phyloP scores from a whole-genome alignment of 2,113 vertebrate species.

The Rissa tridactyla region DNA sequence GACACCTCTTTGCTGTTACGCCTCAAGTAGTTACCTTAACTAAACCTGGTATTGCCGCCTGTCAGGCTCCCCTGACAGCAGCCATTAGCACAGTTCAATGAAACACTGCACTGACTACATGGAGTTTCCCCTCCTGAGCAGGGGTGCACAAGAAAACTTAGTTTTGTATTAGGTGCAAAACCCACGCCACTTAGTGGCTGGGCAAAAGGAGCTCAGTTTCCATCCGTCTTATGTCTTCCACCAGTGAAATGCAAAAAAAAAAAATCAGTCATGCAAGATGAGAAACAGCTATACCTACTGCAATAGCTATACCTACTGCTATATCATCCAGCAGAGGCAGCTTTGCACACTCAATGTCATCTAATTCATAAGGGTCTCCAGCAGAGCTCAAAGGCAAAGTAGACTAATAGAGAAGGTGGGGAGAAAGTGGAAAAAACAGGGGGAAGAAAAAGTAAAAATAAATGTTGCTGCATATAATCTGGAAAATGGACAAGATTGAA shows the following conservation, averaged over 20 bases:
- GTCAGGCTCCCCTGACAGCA: background rate
- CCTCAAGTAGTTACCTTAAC: background rate
- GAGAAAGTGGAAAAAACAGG: background rate
- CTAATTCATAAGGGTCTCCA: background rate
- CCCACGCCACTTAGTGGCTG: background rate
- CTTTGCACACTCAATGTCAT: accelerated
- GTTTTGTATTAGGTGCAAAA: background rate
- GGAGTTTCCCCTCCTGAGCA: background rate
- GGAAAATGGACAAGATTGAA: background rate
- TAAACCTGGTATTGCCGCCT: background rate
- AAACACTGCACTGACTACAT: background rate
- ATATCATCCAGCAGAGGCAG: background rate
- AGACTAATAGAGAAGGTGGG: too few species aligned
- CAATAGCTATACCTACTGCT: too few species aligned
- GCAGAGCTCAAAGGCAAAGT: background rate
- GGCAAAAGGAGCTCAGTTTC: background rate
- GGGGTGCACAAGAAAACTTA: background rate
- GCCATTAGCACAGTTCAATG: background rate
- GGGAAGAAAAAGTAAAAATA: background rate
- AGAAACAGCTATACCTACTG: background rate
- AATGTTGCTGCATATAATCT: background rate
- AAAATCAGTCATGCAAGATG: accelerated
- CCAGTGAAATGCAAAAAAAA: background rate
- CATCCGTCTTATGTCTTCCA: background rate
- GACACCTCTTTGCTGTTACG: background rate